Base-by-base conservation (phyloP, 2,113 vertebrate genomes). In the Syngnathus typhle region DNA sequence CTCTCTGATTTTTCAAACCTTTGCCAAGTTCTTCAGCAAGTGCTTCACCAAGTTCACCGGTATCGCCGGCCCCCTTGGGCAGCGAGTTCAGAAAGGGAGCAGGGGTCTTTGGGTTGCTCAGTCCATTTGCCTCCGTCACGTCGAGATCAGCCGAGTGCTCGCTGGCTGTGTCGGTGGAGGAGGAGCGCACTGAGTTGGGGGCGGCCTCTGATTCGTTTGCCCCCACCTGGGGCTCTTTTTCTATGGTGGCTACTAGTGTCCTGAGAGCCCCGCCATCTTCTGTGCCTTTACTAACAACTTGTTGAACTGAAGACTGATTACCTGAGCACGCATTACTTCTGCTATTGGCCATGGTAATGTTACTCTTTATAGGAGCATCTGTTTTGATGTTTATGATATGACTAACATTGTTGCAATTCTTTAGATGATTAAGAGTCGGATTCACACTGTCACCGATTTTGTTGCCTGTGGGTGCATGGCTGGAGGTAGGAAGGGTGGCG, bases 91-190 rank as follows among this genome's bases (percentile, higher is more conserved):
- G 80, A 43, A 65, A 79, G 13, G 63, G 75, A 32, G 44, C 70
- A 9, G 2, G 56, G 73, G 69, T 74, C 13, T 70, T 86, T 10
- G 67, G 82, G 72, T 65, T 77, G 69, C 68, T 79, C 67, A 77
- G 65, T 65, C 79, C 80, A 47, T 73, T 71, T 47, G 83, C 64
- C 81, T 93, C 87, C 69, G 89, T 87, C 5, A 80, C 83, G 39
- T 94, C 93, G 75, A 93, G 77, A 56, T 94, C 93, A 0, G 92
- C 90, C 0, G 94, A 95, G 81, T 94, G 93, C 81, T 96, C 94
- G 0, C 93, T 95, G 68, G 94, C 94, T 38, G 94, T 95, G 67
- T 96, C 94, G 0, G 94, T 95, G 60, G 93, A 93, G 1, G 93
- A 94, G 7, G 93, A 96, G 49, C 92, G 91, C 23, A 87, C 84